Conservation (phyloP, 2,888 invertebrate genomes). For the Trichogramma dendrolimi region DNA sequence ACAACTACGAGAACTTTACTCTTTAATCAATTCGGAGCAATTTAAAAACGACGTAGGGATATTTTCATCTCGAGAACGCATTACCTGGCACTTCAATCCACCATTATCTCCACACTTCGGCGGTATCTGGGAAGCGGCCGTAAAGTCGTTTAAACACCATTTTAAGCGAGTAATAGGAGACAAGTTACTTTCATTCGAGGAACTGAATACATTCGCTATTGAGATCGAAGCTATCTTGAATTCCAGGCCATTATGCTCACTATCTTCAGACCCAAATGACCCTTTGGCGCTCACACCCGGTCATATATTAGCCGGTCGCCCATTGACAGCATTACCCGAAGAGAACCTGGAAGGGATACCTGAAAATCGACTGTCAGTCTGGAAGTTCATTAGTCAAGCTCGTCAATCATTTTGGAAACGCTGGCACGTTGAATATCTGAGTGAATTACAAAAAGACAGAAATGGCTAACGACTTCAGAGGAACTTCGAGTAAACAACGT, state of each 20-base stretch:
- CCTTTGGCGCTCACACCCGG: conserved; percentile 20
- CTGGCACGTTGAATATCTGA: conserved; percentile 33
- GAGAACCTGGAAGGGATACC: no score
- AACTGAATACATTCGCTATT: conserved; percentile 18
- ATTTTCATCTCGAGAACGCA: conserved; percentile 9
- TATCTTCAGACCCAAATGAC: conserved; percentile 26
- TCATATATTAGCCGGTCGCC: no score
- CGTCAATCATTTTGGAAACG: conserved; percentile 34
- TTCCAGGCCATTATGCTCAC: conserved; percentile 18
- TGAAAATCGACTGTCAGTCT: conserved; percentile 31
- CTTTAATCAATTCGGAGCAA: conserved; percentile 12
- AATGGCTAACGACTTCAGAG: conserved; percentile 29
- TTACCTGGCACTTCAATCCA: conserved; percentile 8
- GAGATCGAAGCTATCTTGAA: conserved; percentile 26
- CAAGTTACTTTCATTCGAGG: conserved; percentile 20
- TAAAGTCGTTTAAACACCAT: conserved; percentile 28
- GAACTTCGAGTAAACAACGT: conserved; percentile 25
- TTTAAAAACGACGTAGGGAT: conserved; percentile 8
- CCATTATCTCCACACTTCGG: conserved; percentile 28
- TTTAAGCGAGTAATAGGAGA: conserved; percentile 18
- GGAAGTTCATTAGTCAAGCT: conserved; percentile 31
- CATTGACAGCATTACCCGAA: no score
- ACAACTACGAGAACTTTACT: conserved; percentile 18
- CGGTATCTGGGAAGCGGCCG: conserved; percentile 28
- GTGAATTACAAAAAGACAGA: conserved; percentile 34